These are phyloP conservation scores for Mamestra configurata DNA, from an alignment of 1,140 invertebrate species.

Conservation along the genomic window DNA sequence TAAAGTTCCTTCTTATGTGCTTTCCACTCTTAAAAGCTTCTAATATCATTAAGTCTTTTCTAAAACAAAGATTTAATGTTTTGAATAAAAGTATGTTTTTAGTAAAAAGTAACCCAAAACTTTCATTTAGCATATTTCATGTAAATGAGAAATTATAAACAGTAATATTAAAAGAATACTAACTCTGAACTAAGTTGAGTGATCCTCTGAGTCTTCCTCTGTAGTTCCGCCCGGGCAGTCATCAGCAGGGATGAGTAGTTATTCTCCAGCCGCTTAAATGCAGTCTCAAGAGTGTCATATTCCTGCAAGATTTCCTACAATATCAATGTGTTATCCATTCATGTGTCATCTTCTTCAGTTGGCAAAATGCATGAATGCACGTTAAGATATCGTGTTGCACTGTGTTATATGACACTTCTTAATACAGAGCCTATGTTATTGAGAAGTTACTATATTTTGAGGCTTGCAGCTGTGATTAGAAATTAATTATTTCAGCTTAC, in stretches of 20 bases:
- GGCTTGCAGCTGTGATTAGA: no score
- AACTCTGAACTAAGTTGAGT: constrained; percentile 77
- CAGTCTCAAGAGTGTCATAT: constrained; percentile 73
- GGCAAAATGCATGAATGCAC: neutral
- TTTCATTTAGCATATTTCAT: neutral
- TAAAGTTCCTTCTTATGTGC: constrained; percentile 38
- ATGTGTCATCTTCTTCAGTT: neutral
- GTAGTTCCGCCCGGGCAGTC: constrained; percentile 79
- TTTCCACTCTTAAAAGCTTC: constrained; percentile 58
- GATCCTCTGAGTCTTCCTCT: constrained; percentile 79
- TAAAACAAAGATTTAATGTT: constrained; percentile 47
- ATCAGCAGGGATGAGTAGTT: constrained; percentile 82
- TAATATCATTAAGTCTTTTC: constrained; percentile 70
- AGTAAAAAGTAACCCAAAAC: no score
- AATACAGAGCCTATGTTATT: no score
- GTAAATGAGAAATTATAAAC: neutral
- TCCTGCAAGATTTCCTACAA: constrained; percentile 85
- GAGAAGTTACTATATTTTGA: no score
- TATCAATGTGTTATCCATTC: constrained; percentile 80
- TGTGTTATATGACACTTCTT: no score
- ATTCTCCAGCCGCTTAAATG: constrained; percentile 74
- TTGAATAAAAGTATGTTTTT: neutral
- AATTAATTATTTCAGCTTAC: constrained; percentile 13
- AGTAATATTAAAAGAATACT: constrained; percentile 61
- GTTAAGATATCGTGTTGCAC: neutral